These are phyloP conservation scores for Poeciliopsis paucimaculata DNA, from an alignment of 2,797 vertebrate genomes.

Conservation along the genomic window DNA sequence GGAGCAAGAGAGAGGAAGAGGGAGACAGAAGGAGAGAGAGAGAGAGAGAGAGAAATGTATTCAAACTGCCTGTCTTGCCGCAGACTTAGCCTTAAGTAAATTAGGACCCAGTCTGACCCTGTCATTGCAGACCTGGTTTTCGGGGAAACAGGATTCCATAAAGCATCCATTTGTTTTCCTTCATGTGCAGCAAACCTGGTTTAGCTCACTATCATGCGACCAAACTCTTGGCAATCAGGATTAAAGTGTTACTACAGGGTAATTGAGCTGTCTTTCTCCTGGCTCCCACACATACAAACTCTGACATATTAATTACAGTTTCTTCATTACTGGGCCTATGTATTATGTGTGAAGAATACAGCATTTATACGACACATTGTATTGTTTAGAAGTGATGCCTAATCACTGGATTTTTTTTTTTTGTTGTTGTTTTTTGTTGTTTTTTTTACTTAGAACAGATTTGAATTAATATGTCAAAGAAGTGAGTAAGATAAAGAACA, in stretches of 20 bases:
- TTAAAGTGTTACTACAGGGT: slow-evolving; percentile 66
- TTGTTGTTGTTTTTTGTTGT: background rate
- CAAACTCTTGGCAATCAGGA: slow-evolving; percentile 52
- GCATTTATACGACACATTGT: slow-evolving; percentile 1
- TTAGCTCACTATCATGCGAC: slow-evolving; percentile 54
- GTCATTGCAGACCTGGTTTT: slow-evolving; percentile 54
- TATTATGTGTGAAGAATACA: background rate
- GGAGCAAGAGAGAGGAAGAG: no score
- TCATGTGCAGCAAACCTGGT: slow-evolving; percentile 35
- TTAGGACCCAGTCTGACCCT: slow-evolving; percentile 60
- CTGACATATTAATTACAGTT: slow-evolving; percentile 18
- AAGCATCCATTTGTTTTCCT: slow-evolving; percentile 46
- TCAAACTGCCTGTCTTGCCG: slow-evolving; percentile 29
- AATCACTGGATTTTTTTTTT: background rate
- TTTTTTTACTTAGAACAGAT: background rate
- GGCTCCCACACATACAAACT: slow-evolving; percentile 33
- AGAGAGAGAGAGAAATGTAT: background rate
- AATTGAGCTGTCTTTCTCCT: slow-evolving; percentile 74
- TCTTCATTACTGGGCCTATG: slow-evolving; percentile 15
- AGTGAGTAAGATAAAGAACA: background rate
- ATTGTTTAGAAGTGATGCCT: background rate
- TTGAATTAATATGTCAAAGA: background rate
- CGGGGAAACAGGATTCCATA: slow-evolving; percentile 58
- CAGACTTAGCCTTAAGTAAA: slow-evolving; percentile 51
- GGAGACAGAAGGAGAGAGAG: background rate